phyloP scores from a whole-genome alignment of 2,888 invertebrate genomes.

The Synergus itoensis region DNA sequence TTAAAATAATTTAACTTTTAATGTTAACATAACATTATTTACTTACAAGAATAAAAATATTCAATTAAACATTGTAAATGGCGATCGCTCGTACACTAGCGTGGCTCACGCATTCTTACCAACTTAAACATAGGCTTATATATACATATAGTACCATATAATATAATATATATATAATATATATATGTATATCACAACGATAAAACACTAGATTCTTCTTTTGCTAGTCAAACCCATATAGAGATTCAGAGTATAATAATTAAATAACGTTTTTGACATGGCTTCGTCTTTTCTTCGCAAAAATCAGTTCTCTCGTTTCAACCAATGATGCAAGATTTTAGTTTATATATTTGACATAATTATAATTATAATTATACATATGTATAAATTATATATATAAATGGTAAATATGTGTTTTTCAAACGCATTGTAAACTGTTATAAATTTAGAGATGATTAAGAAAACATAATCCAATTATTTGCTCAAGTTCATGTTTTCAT shows the following conservation, averaged over 20 bases:
- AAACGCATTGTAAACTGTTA: not conserved
- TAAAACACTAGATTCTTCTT: slow-evolving; percentile 63
- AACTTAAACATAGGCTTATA: slow-evolving; percentile 54
- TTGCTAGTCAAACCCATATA: slow-evolving; percentile 36
- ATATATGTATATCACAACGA: slow-evolving; percentile 60
- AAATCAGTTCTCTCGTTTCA: not conserved
- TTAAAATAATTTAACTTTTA: not conserved
- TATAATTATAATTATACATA: too few species aligned
- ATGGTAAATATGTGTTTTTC: not conserved
- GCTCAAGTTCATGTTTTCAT: not conserved
- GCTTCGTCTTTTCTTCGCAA: slow-evolving; percentile 3
- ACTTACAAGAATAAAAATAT: slow-evolving; percentile 51
- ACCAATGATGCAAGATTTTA: not conserved
- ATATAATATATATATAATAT: slow-evolving; percentile 52
- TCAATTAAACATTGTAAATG: slow-evolving; percentile 47
- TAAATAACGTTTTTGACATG: not conserved
- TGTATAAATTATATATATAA: not conserved
- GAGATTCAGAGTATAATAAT: slow-evolving; percentile 22
- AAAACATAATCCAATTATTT: not conserved
- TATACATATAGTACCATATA: slow-evolving; percentile 54
- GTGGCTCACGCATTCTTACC: slow-evolving; percentile 46
- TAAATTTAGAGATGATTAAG: not conserved
- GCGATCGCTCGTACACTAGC: slow-evolving; percentile 51
- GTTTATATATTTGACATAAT: too few species aligned
- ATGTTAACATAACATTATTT: not conserved